These are phyloP conservation scores for Sicus ferrugineus DNA, from an alignment of 2,888 invertebrate species.

Conservation along the genomic window DNA sequence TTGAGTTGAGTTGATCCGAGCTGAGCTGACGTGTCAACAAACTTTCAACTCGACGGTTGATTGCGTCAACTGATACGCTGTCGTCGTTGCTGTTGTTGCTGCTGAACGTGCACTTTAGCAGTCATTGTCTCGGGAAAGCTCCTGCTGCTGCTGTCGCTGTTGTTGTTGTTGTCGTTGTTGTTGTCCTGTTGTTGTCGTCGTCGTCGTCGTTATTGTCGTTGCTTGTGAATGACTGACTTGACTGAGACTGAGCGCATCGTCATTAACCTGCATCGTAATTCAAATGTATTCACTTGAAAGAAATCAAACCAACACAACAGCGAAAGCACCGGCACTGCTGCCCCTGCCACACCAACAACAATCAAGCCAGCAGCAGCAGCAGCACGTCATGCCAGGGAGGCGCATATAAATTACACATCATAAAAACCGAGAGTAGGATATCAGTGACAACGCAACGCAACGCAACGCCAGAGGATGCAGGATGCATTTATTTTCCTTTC, in stretches of 20 bases:
- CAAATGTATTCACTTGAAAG: not conserved
- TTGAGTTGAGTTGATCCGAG: not conserved
- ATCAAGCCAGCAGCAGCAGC: too few relatives aligned
- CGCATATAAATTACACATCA: too few relatives aligned
- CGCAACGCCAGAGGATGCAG: too few relatives aligned
- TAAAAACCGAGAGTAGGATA: not conserved
- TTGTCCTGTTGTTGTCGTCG: not conserved
- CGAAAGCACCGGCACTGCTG: too few relatives aligned
- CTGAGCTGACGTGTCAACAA: slow-evolving; percentile 6
- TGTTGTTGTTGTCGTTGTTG: not conserved
- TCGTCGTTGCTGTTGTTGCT: slow-evolving; percentile 3
- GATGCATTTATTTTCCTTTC: not conserved
- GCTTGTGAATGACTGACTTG: too few relatives aligned
- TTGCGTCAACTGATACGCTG: not conserved
- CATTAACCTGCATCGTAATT: not conserved
- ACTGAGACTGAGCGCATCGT: too few relatives aligned
- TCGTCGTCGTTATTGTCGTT: not conserved
- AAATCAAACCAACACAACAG: not conserved
- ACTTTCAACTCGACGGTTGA: not conserved
- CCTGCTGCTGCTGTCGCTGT: not conserved
- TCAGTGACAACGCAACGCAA: slow-evolving; percentile 1
- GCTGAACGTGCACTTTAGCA: not conserved
- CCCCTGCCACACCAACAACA: too few relatives aligned
- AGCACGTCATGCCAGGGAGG: too few relatives aligned
- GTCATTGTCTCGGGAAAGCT: not conserved